Evolutionary conservation across 2,888 invertebrate genomes (phyloP).

Genomic region (Drosophila macrospina): DNA sequence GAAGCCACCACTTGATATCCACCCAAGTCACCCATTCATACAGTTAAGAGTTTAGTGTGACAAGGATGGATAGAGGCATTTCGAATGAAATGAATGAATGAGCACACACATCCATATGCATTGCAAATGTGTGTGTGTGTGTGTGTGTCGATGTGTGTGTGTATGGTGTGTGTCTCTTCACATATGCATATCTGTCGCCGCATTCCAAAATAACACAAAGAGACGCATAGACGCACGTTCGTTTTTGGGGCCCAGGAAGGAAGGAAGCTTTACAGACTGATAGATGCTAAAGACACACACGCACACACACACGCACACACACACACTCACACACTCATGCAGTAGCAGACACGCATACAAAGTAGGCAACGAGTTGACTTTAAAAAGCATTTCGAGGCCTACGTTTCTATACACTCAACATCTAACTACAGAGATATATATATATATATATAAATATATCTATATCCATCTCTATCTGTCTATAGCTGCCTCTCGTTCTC

Average conservation of each 20-base stretch:
- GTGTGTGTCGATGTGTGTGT: constrained; percentile 11
- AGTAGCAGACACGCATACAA: constrained; percentile 72
- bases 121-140: constrained; percentile 24
- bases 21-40: constrained; percentile 4
- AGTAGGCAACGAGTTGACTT: constrained; percentile 74
- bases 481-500: constrained; percentile 10
- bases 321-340: constrained; percentile 5
- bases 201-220: constrained; percentile 74
- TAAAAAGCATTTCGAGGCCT: constrained; percentile 56
- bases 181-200: constrained; percentile 78
- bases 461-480: neutral
- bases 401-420: constrained; percentile 3
- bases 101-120: constrained; percentile 47
- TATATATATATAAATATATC: neutral
- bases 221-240: constrained; percentile 75
- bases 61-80: constrained; percentile 47
- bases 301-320: constrained; percentile 8
- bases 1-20: constrained; percentile 21
- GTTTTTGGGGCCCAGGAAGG: constrained; percentile 58
- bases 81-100: constrained; percentile 76
- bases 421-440: neutral
- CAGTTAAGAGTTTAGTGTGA: constrained; percentile 22
- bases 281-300: constrained; percentile 72
- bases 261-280: constrained; percentile 79
- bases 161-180: constrained; percentile 38